Base-by-base conservation (phyloP, 2,113 vertebrate genomes). In the Cynoglossus semilaevis region DNA sequence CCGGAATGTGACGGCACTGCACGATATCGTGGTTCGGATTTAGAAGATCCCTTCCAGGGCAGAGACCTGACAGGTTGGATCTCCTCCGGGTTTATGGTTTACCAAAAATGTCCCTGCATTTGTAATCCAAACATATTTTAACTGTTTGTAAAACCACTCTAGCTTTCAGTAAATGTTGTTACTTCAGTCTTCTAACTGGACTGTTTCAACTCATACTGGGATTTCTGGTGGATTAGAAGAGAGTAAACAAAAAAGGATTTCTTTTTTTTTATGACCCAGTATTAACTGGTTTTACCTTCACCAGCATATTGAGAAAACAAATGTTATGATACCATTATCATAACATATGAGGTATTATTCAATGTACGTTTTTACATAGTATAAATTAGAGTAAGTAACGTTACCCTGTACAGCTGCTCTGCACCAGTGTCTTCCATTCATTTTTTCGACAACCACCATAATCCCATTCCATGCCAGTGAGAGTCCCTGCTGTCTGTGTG, bases 11-110 rank as follows among this genome's bases (percentile, higher is more conserved):
- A 98, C 86, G 92, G 88, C 0, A 87, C 91, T 3, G 93, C 94
- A 46, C 92, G 92, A 67, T 94, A 93, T 5, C 93, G 87, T 46
- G 80, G 84, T 51, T 67, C 82, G 1, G 95, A 96, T 72, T 76
- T 75, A 14, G 95, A 98, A 5, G 94, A 98, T 63, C 93, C 93
- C 10, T 98, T 97, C 91, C 94, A 93, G 81, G 94, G 93, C 85
- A 85, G 94, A 87, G 95, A 97, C 65, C 89, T 99, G 72, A 90
- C 93, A 94, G 97, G 97, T 98, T 50, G 7, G 9, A 1, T 37
- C 58, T 3, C 34, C 38, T 29, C 22, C 10, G 38, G 38, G 38
- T 41, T 40, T 44, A 42, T 38, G 44, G 11, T 29, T 15, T 40
- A 51, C 9, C 1, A 55, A 42, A 45, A 52, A 63, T 1, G 44